These are phyloP conservation scores for Tapirus indicus DNA, from an alignment of 2,797 vertebrate species.

Conservation along the genomic window DNA sequence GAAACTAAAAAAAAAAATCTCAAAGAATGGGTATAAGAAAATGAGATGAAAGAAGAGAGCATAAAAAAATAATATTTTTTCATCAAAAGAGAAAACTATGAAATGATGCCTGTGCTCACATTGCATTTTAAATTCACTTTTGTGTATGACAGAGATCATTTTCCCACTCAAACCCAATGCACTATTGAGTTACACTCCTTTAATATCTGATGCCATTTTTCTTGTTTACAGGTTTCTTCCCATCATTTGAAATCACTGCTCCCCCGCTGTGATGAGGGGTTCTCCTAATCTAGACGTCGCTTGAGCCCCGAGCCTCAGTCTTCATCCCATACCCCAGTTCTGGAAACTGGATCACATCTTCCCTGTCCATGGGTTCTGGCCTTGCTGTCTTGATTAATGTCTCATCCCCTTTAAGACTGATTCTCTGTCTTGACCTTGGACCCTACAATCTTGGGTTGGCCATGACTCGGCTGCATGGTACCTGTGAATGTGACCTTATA, in stretches of 20 bases:
- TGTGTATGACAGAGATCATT: no score
- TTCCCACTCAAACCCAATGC: no score
- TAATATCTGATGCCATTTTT: not conserved
- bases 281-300: not conserved
- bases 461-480: not conserved
- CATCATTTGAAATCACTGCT: no score
- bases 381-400: no score
- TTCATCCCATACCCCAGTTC: not conserved
- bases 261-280: accelerated
- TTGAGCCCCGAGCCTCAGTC: not conserved
- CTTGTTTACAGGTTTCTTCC: no score
- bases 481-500: not conserved
- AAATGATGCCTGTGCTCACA: not conserved
- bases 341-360: accelerated
- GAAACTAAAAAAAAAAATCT: not conserved
- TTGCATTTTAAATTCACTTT: not conserved
- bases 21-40: not conserved
- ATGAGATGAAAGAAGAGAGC: not conserved
- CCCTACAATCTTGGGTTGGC: not conserved
- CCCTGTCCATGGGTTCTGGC: not conserved
- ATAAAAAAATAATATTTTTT: not conserved
- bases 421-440: not conserved
- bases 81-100: not conserved
- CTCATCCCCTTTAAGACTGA: not conserved
- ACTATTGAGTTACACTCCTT: not conserved